Base-by-base conservation (phyloP, 2,888 invertebrate genomes). In the Bruchidius siliquastri region DNA sequence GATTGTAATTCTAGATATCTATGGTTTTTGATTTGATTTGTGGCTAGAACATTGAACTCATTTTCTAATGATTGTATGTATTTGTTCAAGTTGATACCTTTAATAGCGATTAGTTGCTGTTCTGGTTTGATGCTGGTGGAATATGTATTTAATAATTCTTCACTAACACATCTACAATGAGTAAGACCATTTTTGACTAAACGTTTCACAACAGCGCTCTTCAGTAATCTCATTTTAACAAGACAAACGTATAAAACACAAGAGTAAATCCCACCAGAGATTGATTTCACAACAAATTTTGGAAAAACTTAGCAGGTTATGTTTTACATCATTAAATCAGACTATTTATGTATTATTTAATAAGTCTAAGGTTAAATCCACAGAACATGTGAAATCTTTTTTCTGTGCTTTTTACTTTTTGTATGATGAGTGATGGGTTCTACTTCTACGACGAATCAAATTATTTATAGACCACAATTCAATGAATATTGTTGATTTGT, bases 1-100 rank as follows among this genome's bases (percentile, higher is more conserved):
- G 90, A 90, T 81, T 89, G 88, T 79, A 91, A 86, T 81, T 89
- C 87, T 22, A 68, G 67, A 49, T 71, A 77, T 20, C 77, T 73
- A 20, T 69, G 67, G 74, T 77, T 79, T 74, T 72, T 71, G 21
- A 22, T 68, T 72, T 75, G 74, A 70, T 72, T 77, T 20, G 22
- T 69, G n/a, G 32, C 70, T 71, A 80, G 68, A 18, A 2, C 2
- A 6, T 68, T 22, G 22, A n/a, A 68, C 78, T 85, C 85, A 71
- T 79, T 73, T 76, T 83, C 78, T 67, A 86, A 75, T 68, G 82
- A 80, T n/a, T 78, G 76, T 32, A 86, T 80, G 73, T 85, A 86
- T 30, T 83, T 82, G 74, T 82, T 81, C 70, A 86, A 76, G 74
- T 78, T 77, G n/a, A 81, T 78, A 67, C 82, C 80, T 74, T 83